phyloP scores from a whole-genome alignment of 2,888 invertebrate genomes.

The Ypsolopha scabrella region DNA sequence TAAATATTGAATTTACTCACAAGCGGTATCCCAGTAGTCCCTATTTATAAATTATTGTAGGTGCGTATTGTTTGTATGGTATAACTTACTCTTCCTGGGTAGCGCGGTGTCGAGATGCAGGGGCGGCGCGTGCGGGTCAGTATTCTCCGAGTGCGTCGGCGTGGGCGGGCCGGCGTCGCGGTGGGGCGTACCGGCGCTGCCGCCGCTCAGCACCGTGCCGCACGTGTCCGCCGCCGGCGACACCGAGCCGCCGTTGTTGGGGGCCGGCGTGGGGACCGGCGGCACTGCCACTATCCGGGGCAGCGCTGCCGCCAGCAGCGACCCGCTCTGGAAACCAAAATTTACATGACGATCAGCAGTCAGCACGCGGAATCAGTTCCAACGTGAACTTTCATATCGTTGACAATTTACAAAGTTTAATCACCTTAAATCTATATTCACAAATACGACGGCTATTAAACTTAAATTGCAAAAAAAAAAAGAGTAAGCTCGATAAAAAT shows the following conservation, averaged over 20 bases:
- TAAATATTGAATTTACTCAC: no score
- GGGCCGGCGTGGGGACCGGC: slow-evolving; percentile 20
- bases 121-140: slow-evolving; percentile 57
- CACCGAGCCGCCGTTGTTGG: slow-evolving; percentile 25
- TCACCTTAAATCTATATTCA: no score
- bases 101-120: slow-evolving; percentile 65
- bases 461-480: no score
- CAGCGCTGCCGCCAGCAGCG: slow-evolving; percentile 75
- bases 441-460: no score
- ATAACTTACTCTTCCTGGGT: slow-evolving; percentile 55
- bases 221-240: slow-evolving; percentile 14
- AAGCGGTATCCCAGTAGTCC: no score
- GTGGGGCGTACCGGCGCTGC: slow-evolving; percentile 45
- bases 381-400: no score
- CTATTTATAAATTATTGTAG: no score
- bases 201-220: slow-evolving; percentile 14
- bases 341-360: no score
- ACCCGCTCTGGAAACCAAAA: slow-evolving; percentile 55
- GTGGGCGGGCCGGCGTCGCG: slow-evolving; percentile 62
- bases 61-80: no score
- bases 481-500: no score
- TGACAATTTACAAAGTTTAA: no score
- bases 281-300: slow-evolving; percentile 66
- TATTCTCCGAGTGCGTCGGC: slow-evolving; percentile 60
- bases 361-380: no score